A percentile compares a stretch with the other conserved stretches of the same genome.
phyloP scores from a whole-genome alignment of 2,888 invertebrate species.

The Megaustenia siamemsis region DNA sequence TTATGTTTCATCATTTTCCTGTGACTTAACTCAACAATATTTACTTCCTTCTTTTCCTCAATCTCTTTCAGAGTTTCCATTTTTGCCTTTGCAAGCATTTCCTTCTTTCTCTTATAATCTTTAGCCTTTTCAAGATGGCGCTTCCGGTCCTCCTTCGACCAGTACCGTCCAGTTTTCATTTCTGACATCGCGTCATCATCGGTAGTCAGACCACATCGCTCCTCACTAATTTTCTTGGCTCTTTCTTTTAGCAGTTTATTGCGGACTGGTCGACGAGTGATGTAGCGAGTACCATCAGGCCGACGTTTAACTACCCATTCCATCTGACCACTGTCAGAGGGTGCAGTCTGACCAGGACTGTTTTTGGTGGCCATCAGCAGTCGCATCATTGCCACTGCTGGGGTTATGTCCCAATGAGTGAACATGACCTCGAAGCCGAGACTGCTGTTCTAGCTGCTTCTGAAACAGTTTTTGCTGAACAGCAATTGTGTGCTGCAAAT shows the following conservation, averaged over 20 bases:
- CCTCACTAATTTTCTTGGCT: constrained; percentile 85
- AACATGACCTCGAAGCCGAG: constrained; percentile 52
- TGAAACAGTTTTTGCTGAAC: constrained; percentile 84
- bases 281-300: constrained; percentile 88
- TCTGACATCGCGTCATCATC: constrained; percentile 90
- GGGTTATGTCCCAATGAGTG: constrained; percentile 46
- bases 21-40: constrained; percentile 82
- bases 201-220: constrained; percentile 86
- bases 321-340: constrained; percentile 76
- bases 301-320: constrained; percentile 88
- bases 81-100: constrained; percentile 72
- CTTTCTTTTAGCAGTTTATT: constrained; percentile 86
- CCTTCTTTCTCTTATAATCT: constrained; percentile 83
- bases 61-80: constrained; percentile 80
- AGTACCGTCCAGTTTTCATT: constrained; percentile 87
- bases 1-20: constrained; percentile 84
- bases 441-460: constrained; percentile 76
- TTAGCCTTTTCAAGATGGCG: constrained; percentile 86
- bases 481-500: constrained; percentile 86
- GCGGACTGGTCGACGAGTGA: constrained; percentile 86
- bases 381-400: constrained; percentile 32
- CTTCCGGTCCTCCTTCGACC: constrained; percentile 88
- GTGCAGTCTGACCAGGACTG: constrained; percentile 56
- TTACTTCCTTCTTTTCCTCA: constrained; percentile 78
- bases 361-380: constrained; percentile 53